Percentiles rank a stretch among this genome's conserved stretches.
Conservation (phyloP, 2,797 vertebrate genomes). For the Lithobates sylvaticus region DNA sequence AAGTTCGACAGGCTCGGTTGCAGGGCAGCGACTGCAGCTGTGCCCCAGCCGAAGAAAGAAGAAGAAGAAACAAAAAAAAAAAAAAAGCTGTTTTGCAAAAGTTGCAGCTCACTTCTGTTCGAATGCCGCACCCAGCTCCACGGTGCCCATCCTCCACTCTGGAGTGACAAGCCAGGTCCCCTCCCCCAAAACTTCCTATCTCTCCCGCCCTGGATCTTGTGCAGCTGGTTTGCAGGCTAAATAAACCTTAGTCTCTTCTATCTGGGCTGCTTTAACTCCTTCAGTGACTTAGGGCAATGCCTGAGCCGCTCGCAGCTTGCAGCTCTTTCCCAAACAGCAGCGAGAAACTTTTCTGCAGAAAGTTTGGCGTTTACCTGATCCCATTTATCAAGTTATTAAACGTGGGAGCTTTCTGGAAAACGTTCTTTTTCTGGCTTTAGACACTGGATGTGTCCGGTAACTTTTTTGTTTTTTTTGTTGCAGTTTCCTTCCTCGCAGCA, state of each 20-base stretch:
- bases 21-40: neutral
- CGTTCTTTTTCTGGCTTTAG: no score
- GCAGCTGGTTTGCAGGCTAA: slow-evolving; percentile 60
- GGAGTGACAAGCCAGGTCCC: slow-evolving; percentile 53
- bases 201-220: slow-evolving; percentile 58
- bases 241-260: slow-evolving; percentile 53
- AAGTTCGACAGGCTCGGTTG: no score
- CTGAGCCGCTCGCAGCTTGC: neutral
- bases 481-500: neutral
- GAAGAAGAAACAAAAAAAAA: no score
- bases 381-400: no score
- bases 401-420: no score
- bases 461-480: neutral
- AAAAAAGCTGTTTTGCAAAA: slow-evolving; percentile 36
- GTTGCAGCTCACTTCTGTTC: slow-evolving; percentile 20
- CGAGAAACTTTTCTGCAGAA: neutral
- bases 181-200: slow-evolving; percentile 54
- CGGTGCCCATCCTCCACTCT: slow-evolving; percentile 51
- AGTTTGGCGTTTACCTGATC: neutral
- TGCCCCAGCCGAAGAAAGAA: slow-evolving; percentile 5
- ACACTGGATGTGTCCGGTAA: no score
- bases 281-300: slow-evolving; percentile 6
- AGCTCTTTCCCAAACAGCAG: neutral
- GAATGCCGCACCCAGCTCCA: slow-evolving; percentile 35
- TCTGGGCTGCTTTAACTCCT: slow-evolving; percentile 54